Evolutionary conservation across 2,888 invertebrate genomes (phyloP), one percentile per base, ranked within the genome.

Genomic region (Hemithea aestivaria): DNA sequence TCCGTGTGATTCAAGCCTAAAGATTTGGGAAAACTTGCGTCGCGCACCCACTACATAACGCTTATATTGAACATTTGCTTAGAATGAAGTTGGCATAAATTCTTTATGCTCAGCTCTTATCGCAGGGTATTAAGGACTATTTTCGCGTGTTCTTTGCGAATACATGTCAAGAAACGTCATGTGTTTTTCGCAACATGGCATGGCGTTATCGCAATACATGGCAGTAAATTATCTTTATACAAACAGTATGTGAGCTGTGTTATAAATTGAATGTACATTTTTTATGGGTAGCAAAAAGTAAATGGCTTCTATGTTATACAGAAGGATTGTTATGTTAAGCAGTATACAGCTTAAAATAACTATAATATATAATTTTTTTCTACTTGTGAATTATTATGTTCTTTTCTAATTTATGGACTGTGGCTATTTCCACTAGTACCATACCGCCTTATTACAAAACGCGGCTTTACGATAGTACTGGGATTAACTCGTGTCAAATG

Each of bases 31-130:
- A 40, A 36, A 40, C 28, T 36, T 41, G 28, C 27, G 25, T 41
- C 26, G 23, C 62, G 53, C 60, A 59, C 61, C 62, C 62, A 62
- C 54, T 62, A 60, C 60, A 52, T 25, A n/a, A n/a, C 9, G 45
- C n/a, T 51, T 44, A 51, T 70, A 73, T 71, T 58, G 76, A 73
- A 69, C 66, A 66, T 51, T 57, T 53, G 46, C 62, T 56, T 53
- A 54, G 62, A 69, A 66, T 64, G 49, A 62, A 62, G 54, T 56
- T 52, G 24, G 39, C 42, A 42, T 60, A 60, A 60, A 58, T 54
- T 46, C 54, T 48, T 53, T 48, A 57, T 54, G 50, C 27, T 10
- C 10, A 20, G 20, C 20, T 34, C 44, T 41, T 61, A 52, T 44
- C 29, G 4, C 21, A 10, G 37, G 2, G 6, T 12, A 3, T n/a